phyloP scores from a whole-genome alignment of 1,140 invertebrate species.

The Heterodera schachtii region DNA sequence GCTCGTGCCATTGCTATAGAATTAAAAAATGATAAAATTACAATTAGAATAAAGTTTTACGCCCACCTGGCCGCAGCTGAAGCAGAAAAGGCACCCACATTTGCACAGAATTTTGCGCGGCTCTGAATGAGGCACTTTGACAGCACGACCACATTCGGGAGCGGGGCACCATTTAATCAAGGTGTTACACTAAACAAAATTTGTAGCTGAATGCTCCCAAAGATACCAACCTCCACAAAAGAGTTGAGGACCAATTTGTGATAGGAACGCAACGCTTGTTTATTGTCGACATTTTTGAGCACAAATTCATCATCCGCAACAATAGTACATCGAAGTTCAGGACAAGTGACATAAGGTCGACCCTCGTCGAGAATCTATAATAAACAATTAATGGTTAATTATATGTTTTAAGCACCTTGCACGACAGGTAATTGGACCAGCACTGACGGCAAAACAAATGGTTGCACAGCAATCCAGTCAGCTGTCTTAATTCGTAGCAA shows the following conservation, averaged over 20 bases:
- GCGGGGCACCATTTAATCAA: conserved; percentile 94
- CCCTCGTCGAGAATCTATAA: conserved; percentile 44
- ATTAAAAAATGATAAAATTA: too few species aligned
- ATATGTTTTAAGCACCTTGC: conserved; percentile 26
- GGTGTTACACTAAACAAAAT: conserved; percentile 83
- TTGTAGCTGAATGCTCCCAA: too few species aligned
- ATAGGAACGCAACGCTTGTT: conserved; percentile 70
- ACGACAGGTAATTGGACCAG: conserved; percentile 42
- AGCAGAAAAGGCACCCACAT: conserved; percentile 74
- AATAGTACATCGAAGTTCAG: conserved; percentile 45
- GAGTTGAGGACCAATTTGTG: conserved; percentile 97
- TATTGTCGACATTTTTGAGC: conserved; percentile 16
- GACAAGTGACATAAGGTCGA: conserved; percentile 40
- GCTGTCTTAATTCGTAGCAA: conserved; percentile 38
- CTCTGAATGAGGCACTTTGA: conserved; percentile 90
- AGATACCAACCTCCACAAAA: conserved; percentile 87
- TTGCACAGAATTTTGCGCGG: conserved; percentile 88
- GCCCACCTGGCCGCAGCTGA: conserved; percentile 79
- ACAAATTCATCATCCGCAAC: conserved; percentile 51
- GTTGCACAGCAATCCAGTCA: conserved; percentile 39
- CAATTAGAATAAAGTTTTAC: too few species aligned
- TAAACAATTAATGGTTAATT: neutral
- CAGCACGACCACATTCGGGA: conserved; percentile 90
- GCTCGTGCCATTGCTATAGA: conserved; percentile 94
- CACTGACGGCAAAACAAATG: conserved; percentile 44